Conservation (phyloP, 2,797 vertebrate species). For the Spinibarbus caldwelli region DNA sequence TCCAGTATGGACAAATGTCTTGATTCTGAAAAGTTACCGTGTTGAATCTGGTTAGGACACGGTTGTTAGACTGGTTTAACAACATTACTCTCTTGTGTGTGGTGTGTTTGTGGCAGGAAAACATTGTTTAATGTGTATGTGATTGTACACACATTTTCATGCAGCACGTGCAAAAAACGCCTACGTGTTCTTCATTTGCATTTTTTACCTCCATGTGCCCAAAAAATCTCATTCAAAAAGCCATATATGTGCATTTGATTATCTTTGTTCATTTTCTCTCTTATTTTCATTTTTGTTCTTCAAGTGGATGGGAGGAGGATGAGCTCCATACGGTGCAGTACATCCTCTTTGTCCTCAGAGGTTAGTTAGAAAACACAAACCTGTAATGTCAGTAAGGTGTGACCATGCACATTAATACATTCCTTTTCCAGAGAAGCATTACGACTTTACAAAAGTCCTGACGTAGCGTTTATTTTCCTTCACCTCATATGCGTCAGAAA, state of each 20-base stretch:
- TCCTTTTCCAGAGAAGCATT: conserved; percentile 29
- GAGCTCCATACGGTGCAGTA: conserved; percentile 24
- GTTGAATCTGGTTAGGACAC: conserved; percentile 40
- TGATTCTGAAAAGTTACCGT: background rate
- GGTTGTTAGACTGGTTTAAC: conserved; percentile 50
- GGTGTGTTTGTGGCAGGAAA: conserved; percentile 24
- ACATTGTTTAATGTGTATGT: conserved; percentile 9
- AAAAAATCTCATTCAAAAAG: conserved; percentile 31
- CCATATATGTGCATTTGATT: conserved; percentile 27
- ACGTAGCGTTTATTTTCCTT: background rate
- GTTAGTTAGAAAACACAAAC: conserved; percentile 39
- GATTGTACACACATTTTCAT: conserved; percentile 6
- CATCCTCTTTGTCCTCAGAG: conserved; percentile 34
- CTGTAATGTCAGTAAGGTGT: conserved; percentile 44
- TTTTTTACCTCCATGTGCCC: conserved; percentile 36
- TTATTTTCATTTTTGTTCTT: conserved; percentile 34
- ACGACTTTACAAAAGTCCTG: conserved; percentile 34
- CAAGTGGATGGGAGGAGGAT: conserved; percentile 30
- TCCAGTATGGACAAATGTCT: background rate
- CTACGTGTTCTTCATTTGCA: conserved; percentile 39
- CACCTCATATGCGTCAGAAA: conserved; percentile 24
- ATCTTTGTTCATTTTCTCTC: conserved; percentile 27
- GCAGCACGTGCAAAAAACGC: conserved; percentile 38
- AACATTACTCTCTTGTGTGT: conserved; percentile 23
- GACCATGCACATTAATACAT: conserved; percentile 39